Base-by-base conservation (phyloP, 2,888 invertebrate species). In the Sinhomidia bicolor region DNA sequence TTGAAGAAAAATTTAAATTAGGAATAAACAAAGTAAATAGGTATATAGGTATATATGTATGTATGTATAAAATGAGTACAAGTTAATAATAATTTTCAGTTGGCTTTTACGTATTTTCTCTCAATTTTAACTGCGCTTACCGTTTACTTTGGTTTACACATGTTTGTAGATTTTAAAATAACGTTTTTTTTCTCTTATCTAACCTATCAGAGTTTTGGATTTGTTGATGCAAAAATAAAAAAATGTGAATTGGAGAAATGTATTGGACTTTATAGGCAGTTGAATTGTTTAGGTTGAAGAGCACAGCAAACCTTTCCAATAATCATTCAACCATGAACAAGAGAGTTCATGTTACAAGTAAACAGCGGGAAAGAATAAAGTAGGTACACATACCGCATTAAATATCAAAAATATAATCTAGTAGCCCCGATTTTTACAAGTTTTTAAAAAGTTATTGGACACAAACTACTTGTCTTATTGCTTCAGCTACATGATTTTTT, bases 301-400 rank as follows among this genome's bases (percentile, higher is more conserved):
- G n/a, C 14, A 14, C 3, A 74, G 74, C 47, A 83, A 71, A 57
- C 71, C 71, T 71, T 51, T 84, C 26, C 71, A 84, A 41, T 74
- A 26, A 60, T 74, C 74, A 84, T 41, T 74, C 84, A 84, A 74
- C 74, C 74, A 44, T 74, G 44, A 74, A 74, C n/a, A 84, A 60
- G 71, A 74, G 74, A 74, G 83, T 83, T 83, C 83, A 83, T 68
- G 7, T 5, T 36, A 74, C 60, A 84, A 84, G 71, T 41, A 84
- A 60, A 41, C 84, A 84, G 84, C 74, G 44, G 84, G 84, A 74
- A 71, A 74, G 47, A 29, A 29, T 76, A 76, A 51, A 51, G 76
- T n/a, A 44, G 4, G 14, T 51, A 51, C 74, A n/a, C 17, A 68
- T 7, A 36, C 36, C 65, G 17, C 29, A 81, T 68, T 12, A 32